Evolutionary conservation across 1,140 invertebrate species (phyloP).

Genomic region (Saxidomus purpurata): DNA sequence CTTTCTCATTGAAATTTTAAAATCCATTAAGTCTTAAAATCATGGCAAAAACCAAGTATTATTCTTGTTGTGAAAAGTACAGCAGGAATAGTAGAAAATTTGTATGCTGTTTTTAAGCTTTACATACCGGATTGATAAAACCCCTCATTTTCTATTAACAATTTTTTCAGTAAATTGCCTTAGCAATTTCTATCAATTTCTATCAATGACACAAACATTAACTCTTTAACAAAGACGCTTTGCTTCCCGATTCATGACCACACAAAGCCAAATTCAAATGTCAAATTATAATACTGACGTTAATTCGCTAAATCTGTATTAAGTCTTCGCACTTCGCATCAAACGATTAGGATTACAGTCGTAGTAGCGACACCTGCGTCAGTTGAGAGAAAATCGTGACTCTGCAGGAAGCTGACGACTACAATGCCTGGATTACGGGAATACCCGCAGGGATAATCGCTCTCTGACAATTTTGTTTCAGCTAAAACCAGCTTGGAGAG

Average conservation of each 20-base stretch:
- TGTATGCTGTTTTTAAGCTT: neutral
- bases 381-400: conserved; percentile 11
- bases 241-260: neutral
- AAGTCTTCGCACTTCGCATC: conserved; percentile 40
- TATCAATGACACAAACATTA: conserved; percentile 38
- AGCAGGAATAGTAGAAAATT: no score
- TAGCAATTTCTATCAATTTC: neutral
- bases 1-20: no score
- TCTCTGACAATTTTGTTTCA: neutral
- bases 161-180: neutral
- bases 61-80: no score
- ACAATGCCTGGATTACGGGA: neutral
- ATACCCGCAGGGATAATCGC: conserved; percentile 38
- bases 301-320: conserved; percentile 55
- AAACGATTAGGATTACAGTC: conserved; percentile 39
- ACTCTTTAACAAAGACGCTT: neutral
- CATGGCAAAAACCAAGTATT: no score
- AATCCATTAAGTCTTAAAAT: no score
- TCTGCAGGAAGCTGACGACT: neutral
- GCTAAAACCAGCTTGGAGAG: neutral
- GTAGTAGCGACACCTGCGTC: conserved; percentile 28
- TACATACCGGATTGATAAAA: neutral
- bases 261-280: conserved; percentile 39
- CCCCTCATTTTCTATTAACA: neutral
- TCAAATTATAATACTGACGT: conserved; percentile 53